Percentiles rank a stretch among this genome's conserved stretches.
Conservation (phyloP, 2,797 vertebrate genomes). For the Pelobates cultripes region DNA sequence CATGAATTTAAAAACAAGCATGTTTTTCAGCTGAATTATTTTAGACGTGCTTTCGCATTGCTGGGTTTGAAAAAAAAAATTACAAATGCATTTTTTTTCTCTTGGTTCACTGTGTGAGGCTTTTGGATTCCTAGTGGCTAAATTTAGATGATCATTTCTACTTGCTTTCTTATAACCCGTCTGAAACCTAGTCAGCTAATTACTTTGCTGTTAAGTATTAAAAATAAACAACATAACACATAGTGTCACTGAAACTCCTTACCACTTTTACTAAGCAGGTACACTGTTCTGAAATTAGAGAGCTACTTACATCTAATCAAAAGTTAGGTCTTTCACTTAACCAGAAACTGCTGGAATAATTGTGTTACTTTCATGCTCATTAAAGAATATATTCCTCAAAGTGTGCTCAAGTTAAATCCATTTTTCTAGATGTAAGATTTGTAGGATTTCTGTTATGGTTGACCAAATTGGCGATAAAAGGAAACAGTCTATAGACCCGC, state of each 20-base stretch:
- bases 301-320: conserved; percentile 14
- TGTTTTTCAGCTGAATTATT: no score
- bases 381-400: neutral
- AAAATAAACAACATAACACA: conserved; percentile 8
- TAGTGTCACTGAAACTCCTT: neutral
- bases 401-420: neutral
- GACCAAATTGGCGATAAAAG: neutral
- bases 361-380: neutral
- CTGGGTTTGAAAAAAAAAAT: neutral
- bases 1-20: no score
- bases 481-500: no score
- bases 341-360: conserved; percentile 8
- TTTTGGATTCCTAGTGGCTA: conserved; percentile 6
- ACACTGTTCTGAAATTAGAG: neutral
- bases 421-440: neutral
- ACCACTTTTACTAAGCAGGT: neutral
- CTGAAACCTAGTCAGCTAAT: conserved; percentile 20
- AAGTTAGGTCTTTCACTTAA: neutral
- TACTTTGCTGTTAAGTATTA: conserved; percentile 18
- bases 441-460: neutral
- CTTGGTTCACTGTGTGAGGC: conserved; percentile 10
- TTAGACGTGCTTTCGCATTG: no score
- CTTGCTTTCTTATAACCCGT: conserved; percentile 7
- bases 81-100: neutral
- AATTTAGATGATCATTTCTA: conserved; percentile 14